These are phyloP conservation scores for Bombyx mori DNA, from an alignment of 1,140 invertebrate genomes.

Conservation along the genomic window DNA sequence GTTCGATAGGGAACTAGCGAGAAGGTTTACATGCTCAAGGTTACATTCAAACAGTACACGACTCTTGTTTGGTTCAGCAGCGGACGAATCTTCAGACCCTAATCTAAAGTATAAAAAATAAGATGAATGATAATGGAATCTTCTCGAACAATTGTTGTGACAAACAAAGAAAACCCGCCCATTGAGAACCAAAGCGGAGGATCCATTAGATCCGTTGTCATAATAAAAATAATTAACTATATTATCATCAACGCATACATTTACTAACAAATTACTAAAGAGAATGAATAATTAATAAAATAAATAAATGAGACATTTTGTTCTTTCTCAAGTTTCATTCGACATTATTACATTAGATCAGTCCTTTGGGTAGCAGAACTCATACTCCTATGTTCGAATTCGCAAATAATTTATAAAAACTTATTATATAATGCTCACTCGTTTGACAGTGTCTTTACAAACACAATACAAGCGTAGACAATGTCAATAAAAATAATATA, in stretches of 20 bases:
- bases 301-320: slow-evolving; percentile 66
- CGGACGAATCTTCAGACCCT: slow-evolving; percentile 4
- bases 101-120: slow-evolving; percentile 24
- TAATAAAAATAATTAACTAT: slow-evolving; percentile 50
- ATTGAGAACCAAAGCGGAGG: slow-evolving; percentile 24
- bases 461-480: too few species aligned
- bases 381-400: too few species aligned
- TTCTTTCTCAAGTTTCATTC: slow-evolving; percentile 45
- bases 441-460: too few species aligned
- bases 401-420: too few species aligned
- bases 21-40: too few species aligned
- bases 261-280: slow-evolving; percentile 40
- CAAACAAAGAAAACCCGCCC: slow-evolving; percentile 28
- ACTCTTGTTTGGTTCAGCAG: too few species aligned
- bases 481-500: too few species aligned
- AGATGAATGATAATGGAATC: slow-evolving; percentile 33
- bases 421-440: too few species aligned
- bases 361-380: slow-evolving; percentile 27
- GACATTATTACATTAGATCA: slow-evolving; percentile 49
- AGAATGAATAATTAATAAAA: slow-evolving; percentile 24
- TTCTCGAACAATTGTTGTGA: slow-evolving; percentile 33
- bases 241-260: slow-evolving; percentile 46
- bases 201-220: background rate
- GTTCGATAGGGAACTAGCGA: slow-evolving; percentile 41
- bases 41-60: too few species aligned